phyloP scores from a whole-genome alignment of 2,797 vertebrate genomes.

The Centroberyx gerrardi region DNA sequence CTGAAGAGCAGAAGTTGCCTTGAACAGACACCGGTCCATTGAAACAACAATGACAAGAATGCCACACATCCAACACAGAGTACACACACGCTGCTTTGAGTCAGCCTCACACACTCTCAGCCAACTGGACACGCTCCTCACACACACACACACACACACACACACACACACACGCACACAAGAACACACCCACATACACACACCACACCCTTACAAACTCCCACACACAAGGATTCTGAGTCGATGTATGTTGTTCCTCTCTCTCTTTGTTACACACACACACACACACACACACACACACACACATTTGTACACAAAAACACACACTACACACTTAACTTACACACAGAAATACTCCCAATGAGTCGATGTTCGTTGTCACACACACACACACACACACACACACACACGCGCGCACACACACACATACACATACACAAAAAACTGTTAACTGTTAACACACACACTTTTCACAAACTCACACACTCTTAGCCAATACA shows the following conservation, averaged over 20 bases:
- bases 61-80: constrained; percentile 70
- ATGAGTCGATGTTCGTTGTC: too few relatives aligned
- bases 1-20: constrained; percentile 69
- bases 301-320: background rate
- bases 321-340: background rate
- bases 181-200: background rate
- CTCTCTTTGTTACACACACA: background rate
- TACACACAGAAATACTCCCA: background rate
- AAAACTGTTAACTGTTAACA: background rate
- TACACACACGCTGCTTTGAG: constrained; percentile 76
- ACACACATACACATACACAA: background rate
- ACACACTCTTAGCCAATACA: constrained; percentile 14
- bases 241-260: background rate
- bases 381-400: background rate
- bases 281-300: background rate
- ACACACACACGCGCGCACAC: constrained; percentile 5
- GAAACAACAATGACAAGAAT: constrained; percentile 81
- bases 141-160: constrained; percentile 31
- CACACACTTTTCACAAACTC: background rate
- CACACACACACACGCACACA: background rate
- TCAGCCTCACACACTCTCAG: constrained; percentile 66
- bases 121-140: constrained; percentile 44
- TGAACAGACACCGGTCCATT: constrained; percentile 66
- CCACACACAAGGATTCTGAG: background rate
- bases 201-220: background rate